Conservation (phyloP, 2,888 invertebrate species). For the Eristalis pertinax region DNA sequence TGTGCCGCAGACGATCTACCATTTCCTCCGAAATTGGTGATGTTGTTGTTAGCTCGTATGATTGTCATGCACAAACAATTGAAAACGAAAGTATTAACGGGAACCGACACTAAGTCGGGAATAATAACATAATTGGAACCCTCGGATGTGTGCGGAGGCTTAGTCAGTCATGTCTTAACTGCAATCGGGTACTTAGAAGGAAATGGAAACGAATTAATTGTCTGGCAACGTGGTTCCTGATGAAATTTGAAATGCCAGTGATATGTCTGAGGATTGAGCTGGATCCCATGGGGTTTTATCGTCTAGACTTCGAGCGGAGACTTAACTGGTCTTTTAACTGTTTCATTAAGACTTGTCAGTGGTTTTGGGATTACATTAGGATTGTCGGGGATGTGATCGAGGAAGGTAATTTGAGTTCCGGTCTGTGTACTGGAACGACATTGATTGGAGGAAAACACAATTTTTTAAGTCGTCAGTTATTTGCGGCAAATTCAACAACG, state of each 20-base stretch:
- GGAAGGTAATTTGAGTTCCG: too few species aligned
- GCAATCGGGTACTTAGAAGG: not conserved
- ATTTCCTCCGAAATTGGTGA: slow-evolving; percentile 20
- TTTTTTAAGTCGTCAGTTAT: too few species aligned
- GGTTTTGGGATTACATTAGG: too few species aligned
- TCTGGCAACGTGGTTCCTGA: not conserved
- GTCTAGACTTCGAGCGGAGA: too few species aligned
- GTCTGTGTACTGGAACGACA: too few species aligned
- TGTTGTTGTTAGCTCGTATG: slow-evolving; percentile 4
- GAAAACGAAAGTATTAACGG: slow-evolving; percentile 38
- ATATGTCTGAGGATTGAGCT: not conserved
- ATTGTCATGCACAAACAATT: slow-evolving; percentile 12
- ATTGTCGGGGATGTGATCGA: too few species aligned
- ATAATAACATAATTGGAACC: not conserved
- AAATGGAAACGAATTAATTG: not conserved
- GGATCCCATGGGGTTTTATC: too few species aligned
- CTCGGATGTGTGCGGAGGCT: not conserved
- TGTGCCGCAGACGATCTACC: not conserved
- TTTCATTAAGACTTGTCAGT: too few species aligned
- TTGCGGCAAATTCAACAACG: too few species aligned
- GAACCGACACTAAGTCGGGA: slow-evolving; percentile 7
- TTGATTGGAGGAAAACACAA: too few species aligned
- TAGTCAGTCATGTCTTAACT: not conserved
- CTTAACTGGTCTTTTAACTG: too few species aligned
- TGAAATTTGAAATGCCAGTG: not conserved